Conservation (phyloP, 53 echinoderm and acorn worm genomes). For the Paracentrotus lividus region DNA sequence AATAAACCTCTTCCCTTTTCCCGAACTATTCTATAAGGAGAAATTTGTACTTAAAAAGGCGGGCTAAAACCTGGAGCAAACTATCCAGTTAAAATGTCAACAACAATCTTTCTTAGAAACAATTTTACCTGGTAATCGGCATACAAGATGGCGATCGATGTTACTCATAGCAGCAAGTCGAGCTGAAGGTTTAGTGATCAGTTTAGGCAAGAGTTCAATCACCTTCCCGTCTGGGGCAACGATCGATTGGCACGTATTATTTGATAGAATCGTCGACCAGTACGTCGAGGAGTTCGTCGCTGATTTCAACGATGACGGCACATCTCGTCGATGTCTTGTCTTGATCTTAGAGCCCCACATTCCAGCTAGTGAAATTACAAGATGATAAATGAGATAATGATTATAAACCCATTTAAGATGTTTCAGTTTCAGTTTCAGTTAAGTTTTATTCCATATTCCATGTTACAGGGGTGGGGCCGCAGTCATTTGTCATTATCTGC, state of each 20-base stretch:
- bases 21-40: too few relatives aligned
- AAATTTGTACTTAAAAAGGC: too few relatives aligned
- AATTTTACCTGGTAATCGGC: neutral
- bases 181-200: neutral
- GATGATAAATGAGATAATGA: too few relatives aligned
- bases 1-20: too few relatives aligned
- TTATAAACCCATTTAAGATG: neutral
- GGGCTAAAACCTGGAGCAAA: too few relatives aligned
- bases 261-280: neutral
- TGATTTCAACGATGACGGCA: neutral
- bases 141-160: neutral
- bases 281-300: neutral
- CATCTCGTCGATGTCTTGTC: neutral
- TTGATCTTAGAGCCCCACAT: neutral
- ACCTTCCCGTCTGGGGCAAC: neutral
- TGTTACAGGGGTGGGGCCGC: too few relatives aligned
- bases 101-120: too few relatives aligned
- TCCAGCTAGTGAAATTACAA: neutral
- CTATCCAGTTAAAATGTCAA: too few relatives aligned
- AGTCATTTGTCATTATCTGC: too few relatives aligned
- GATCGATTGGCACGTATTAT: neutral
- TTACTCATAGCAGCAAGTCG: neutral
- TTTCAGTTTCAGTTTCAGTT: too few relatives aligned
- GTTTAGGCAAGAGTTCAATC: neutral
- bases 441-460: too few relatives aligned